Evolutionary conservation across 2,888 invertebrate species (phyloP).

Genomic region (Papilio elwesi): DNA sequence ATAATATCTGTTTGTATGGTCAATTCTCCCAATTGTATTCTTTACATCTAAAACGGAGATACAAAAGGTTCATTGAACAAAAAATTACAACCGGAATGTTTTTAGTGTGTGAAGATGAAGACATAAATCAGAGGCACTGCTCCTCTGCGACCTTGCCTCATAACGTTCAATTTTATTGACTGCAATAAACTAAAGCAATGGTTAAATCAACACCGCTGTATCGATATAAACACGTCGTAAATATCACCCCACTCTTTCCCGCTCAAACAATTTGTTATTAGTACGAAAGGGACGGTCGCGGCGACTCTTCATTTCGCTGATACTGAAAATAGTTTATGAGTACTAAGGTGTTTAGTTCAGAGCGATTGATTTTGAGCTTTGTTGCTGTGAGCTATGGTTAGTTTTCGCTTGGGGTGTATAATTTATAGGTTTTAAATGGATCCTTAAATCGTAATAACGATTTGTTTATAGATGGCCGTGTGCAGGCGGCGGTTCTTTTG

Average conservation of each 20-base stretch:
- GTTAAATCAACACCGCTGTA: constrained; percentile 82
- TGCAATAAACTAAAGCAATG: constrained; percentile 83
- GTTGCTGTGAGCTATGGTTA: constrained; percentile 46
- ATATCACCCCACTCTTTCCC: constrained; percentile 64
- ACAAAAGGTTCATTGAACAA: constrained; percentile 24
- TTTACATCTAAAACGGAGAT: constrained; percentile 11
- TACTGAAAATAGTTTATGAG: constrained; percentile 83
- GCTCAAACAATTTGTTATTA: constrained; percentile 44
- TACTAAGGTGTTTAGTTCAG: constrained; percentile 56
- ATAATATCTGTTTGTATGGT: not conserved
- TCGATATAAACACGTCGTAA: constrained; percentile 82
- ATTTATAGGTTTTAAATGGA: constrained; percentile 82
- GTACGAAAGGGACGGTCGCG: constrained; percentile 57
- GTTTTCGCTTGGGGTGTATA: constrained; percentile 49
- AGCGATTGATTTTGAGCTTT: constrained; percentile 56
- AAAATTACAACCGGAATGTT: constrained; percentile 31
- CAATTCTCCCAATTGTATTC: constrained; percentile 16
- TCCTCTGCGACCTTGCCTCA: constrained; percentile 83
- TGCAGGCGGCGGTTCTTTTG: constrained; percentile 66
- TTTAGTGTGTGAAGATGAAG: constrained; percentile 68
- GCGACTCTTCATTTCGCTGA: constrained; percentile 73
- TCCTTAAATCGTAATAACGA: constrained; percentile 84
- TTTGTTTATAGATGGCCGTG: constrained; percentile 77
- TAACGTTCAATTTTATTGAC: constrained; percentile 84
- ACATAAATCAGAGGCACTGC: constrained; percentile 77